Base-by-base conservation (phyloP, 64 coral and sea anemone genomes). In the Anthopleura sola region DNA sequence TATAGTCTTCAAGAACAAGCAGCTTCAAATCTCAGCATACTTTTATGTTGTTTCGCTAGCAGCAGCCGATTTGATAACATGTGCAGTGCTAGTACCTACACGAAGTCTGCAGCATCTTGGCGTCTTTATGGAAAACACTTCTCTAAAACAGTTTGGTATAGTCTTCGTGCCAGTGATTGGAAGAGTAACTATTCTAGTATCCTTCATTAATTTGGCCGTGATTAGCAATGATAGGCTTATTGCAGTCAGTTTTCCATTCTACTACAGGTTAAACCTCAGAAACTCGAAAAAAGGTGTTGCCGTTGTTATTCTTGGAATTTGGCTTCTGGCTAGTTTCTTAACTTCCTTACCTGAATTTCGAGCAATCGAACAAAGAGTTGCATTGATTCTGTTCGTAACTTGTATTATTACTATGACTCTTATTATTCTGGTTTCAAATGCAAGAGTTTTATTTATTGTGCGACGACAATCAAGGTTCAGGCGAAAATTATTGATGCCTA, bases 191-290 rank as follows among this genome's bases (percentile, higher is more conserved):
- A 51, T 91, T 6, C 46, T 91, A 46, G 76, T 76, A 36, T 91
- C 90, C 0, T 86, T 91, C 23, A 47, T 75, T 0, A 81, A 85
- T 15, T 36, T 91, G 31, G 90, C 84, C 1, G 90, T 64, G 3
- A 29, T 87, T 9, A 91, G 90, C 34, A 32, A 87, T 9, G 90
- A 91, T 50, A 37, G 90, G 6, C 60, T 74, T 32, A 85, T 82
- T 24, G 90, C 90, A 24, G 80, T 87, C 84, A 87, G 32, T 21
- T 82, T 82, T 39, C 90, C 90, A 38, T 86, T 91, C 36, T 84
- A 48, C 19, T 91, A 91, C 68, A 81, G 85, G 28, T 32, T 83
- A 16, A 80, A 76, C 56, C 16, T 91, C 12, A 49, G 77, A 32
- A 38, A 87, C 51, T 91, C 75, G 20, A 75, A 9, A 21, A 51